Conservation (phyloP, 2,113 vertebrate species). For the Pontoporia blainvillei region DNA sequence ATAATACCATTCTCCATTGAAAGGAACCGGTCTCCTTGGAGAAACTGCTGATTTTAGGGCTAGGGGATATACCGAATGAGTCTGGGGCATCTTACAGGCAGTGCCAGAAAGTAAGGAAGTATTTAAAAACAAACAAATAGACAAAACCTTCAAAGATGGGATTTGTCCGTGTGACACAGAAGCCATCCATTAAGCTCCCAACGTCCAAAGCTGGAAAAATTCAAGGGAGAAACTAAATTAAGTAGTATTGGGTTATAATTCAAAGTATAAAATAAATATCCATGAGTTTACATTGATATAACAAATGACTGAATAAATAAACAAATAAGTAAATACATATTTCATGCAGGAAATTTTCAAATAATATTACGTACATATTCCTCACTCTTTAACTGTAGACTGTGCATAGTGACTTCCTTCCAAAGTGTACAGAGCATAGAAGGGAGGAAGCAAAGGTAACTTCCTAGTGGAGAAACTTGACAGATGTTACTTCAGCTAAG, state of each 20-base stretch:
- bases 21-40: neutral
- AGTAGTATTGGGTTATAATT: neutral
- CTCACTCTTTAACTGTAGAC: neutral
- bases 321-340: neutral
- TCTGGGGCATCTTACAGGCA: neutral
- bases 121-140: neutral
- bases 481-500: neutral
- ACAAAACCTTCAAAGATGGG: neutral
- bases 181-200: neutral
- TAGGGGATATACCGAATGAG: neutral
- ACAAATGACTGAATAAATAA: neutral
- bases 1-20: neutral
- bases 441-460: neutral
- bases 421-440: neutral
- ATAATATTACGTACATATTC: neutral
- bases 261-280: neutral
- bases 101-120: neutral
- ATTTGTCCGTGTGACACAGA: neutral
- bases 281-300: neutral
- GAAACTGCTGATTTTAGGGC: neutral
- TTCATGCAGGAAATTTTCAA: neutral
- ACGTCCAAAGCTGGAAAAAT: neutral
- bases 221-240: neutral
- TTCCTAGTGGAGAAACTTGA: neutral
- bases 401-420: neutral